phyloP scores from a whole-genome alignment of 2,888 invertebrate genomes.

The Serrognathus titanus region DNA sequence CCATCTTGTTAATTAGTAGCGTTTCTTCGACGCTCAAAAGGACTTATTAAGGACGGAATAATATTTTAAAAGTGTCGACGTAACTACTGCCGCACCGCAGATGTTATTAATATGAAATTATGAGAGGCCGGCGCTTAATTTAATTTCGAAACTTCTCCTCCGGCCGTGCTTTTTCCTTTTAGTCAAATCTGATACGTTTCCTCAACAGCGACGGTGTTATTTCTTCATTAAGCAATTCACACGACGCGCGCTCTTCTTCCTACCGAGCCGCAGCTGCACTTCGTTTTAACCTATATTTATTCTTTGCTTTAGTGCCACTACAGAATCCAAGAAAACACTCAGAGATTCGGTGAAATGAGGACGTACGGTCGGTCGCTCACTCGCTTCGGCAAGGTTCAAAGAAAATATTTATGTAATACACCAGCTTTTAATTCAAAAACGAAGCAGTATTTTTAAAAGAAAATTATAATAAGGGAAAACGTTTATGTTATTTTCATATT shows the following conservation, averaged over 20 bases:
- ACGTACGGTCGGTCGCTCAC: neutral
- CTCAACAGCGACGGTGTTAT: slow-evolving; percentile 31
- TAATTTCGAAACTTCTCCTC: slow-evolving; percentile 34
- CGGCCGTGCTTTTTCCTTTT: slow-evolving; percentile 28
- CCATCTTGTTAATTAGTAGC: slow-evolving; percentile 31
- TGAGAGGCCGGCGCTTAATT: slow-evolving; percentile 33
- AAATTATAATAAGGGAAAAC: no score
- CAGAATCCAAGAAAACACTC: slow-evolving; percentile 15
- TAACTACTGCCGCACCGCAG: slow-evolving; percentile 31
- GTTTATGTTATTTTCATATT: no score
- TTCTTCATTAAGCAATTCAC: slow-evolving; percentile 38
- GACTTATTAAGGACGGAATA: slow-evolving; percentile 31
- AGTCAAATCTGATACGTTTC: slow-evolving; percentile 36
- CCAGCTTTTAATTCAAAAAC: neutral
- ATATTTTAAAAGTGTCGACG: slow-evolving; percentile 33
- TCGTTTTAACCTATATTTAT: slow-evolving; percentile 27
- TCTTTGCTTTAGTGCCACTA: slow-evolving; percentile 6
- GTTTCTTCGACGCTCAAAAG: slow-evolving; percentile 23
- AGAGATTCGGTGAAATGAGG: neutral
- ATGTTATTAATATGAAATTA: slow-evolving; percentile 40
- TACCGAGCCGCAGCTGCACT: slow-evolving; percentile 25
- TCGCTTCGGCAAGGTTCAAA: neutral
- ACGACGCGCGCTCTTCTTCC: slow-evolving; percentile 21
- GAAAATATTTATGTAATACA: neutral
- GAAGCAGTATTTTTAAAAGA: neutral